Conservation (phyloP, 2,888 invertebrate species). For the Melanostoma mellinum region DNA sequence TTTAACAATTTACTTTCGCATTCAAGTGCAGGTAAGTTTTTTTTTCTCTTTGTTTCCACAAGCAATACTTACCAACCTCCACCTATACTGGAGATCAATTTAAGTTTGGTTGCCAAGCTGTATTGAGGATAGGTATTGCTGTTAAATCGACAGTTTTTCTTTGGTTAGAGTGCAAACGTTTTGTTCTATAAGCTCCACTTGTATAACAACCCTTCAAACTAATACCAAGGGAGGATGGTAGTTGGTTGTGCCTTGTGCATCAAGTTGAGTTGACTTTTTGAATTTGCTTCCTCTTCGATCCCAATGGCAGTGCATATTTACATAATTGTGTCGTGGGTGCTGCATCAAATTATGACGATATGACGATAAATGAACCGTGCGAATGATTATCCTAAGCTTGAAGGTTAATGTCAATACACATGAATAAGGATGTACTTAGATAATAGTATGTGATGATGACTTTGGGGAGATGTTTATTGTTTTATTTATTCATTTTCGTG, state of each 20-base stretch:
- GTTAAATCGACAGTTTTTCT: slow-evolving; percentile 57
- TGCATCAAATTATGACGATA: slow-evolving; percentile 27
- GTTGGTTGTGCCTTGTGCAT: slow-evolving; percentile 19
- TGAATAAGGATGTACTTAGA: slow-evolving; percentile 56
- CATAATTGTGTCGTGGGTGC: slow-evolving; percentile 54
- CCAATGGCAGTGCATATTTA: slow-evolving; percentile 50
- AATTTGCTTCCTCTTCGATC: slow-evolving; percentile 43
- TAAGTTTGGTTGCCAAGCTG: slow-evolving; percentile 33
- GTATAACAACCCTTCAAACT: neutral
- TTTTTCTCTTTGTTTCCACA: slow-evolving; percentile 10
- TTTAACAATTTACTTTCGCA: slow-evolving; percentile 81
- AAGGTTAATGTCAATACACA: slow-evolving; percentile 57
- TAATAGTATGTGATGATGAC: slow-evolving; percentile 36
- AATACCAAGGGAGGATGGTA: neutral
- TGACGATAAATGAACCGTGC: slow-evolving; percentile 57
- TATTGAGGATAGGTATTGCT: slow-evolving; percentile 1
- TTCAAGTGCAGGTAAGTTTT: slow-evolving; percentile 80
- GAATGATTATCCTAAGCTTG: slow-evolving; percentile 54
- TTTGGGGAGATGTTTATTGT: neutral
- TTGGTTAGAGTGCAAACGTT: slow-evolving; percentile 41
- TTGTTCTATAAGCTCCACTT: slow-evolving; percentile 22
- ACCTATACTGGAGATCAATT: slow-evolving; percentile 43
- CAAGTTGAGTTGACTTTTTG: slow-evolving; percentile 47
- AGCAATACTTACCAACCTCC: neutral
- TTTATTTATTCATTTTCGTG: no score